Conservation (phyloP, 2,113 vertebrate species). For the Condylura cristata region DNA sequence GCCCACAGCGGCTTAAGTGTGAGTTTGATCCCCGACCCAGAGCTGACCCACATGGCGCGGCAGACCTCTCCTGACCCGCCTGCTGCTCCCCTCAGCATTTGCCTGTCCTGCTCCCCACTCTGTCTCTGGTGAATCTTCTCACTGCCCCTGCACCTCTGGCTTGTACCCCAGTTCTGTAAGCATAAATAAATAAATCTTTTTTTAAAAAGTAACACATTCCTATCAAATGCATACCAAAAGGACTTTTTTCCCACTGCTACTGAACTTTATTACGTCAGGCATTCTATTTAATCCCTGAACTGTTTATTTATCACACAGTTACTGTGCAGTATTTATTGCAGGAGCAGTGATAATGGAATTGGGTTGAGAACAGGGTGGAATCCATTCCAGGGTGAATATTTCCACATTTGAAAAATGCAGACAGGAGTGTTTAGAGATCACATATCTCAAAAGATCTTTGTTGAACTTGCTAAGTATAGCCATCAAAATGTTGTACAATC, state of each 20-base stretch:
- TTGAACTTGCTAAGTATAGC: slow-evolving; percentile 35
- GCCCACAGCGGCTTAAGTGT: no score
- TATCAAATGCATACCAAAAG: slow-evolving; percentile 59
- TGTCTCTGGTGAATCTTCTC: no score
- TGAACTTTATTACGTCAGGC: background rate
- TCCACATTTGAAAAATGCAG: slow-evolving; percentile 17
- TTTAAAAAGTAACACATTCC: slow-evolving; percentile 59
- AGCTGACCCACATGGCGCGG: no score
- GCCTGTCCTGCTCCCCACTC: no score
- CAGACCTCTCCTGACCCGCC: no score
- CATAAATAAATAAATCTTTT: no score
- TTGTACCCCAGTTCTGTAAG: no score
- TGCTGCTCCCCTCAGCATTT: no score
- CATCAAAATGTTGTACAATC: slow-evolving; percentile 19
- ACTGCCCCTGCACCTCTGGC: no score
- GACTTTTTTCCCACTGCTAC: background rate
- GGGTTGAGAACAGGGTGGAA: slow-evolving; percentile 24
- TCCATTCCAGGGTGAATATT: slow-evolving; percentile 44
- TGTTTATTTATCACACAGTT: slow-evolving; percentile 28
- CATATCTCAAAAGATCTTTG: slow-evolving; percentile 32
- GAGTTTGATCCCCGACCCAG: no score
- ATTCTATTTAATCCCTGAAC: slow-evolving; percentile 34
- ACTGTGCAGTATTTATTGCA: background rate
- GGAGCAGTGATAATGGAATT: slow-evolving; percentile 1
- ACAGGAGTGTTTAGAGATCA: background rate